Conservation (phyloP, 2,113 vertebrate genomes). For the Merops nubicus region DNA sequence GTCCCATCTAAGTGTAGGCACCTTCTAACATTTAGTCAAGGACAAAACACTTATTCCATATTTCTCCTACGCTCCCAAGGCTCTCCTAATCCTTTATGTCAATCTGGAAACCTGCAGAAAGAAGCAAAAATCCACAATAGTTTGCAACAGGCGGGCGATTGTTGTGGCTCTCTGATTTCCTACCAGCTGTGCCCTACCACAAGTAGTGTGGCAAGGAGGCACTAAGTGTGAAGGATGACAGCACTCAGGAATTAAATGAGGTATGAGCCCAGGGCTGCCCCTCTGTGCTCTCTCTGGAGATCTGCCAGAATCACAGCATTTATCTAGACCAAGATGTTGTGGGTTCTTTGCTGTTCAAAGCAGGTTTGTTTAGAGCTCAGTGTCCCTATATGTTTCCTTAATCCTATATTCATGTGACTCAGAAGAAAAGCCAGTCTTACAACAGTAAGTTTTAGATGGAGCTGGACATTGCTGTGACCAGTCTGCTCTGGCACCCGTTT, state of each 20-base stretch:
- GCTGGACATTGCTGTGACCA: background rate
- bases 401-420: background rate
- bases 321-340: background rate
- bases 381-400: background rate
- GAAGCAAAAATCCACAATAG: background rate
- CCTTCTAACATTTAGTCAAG: background rate
- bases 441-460: background rate
- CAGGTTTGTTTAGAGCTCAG: background rate
- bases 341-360: background rate
- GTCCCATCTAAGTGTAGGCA: background rate
- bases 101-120: background rate
- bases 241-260: background rate
- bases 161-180: background rate
- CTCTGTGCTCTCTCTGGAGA: background rate
- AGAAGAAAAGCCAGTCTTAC: background rate
- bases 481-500: background rate
- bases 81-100: background rate
- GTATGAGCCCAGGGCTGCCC: background rate
- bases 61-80: background rate
- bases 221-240: background rate
- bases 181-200: background rate
- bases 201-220: background rate
- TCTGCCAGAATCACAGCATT: background rate
- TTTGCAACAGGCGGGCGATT: background rate
- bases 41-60: background rate